Evolutionary conservation across 2,797 vertebrate species (phyloP).

Genomic region (Amazonetta brasiliensis): DNA sequence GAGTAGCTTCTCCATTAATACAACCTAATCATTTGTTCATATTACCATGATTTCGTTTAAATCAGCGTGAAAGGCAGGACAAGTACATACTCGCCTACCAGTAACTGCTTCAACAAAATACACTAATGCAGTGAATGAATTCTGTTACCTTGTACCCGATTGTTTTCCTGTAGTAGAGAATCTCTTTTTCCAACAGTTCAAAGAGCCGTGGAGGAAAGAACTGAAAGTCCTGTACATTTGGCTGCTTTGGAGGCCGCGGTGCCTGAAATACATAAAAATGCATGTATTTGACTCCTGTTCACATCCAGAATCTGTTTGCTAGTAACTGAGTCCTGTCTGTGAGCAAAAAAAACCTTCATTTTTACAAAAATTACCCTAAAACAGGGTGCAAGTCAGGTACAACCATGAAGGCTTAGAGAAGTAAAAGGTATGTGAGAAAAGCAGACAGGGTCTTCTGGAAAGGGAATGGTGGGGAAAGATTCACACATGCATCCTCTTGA

Average conservation of each 20-base stretch:
- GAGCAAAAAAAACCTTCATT: neutral
- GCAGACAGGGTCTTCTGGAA: neutral
- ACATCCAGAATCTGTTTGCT: neutral
- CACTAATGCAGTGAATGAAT: neutral
- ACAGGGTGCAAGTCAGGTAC: neutral
- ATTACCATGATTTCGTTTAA: neutral
- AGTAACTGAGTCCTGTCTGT: neutral
- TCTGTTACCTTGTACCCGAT: conserved; percentile 96
- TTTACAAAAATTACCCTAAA: neutral
- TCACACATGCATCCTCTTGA: neutral
- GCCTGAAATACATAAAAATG: conserved; percentile 81
- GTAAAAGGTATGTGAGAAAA: neutral
- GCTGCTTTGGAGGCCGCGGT: conserved; percentile 97
- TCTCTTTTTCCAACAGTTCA: conserved; percentile 98
- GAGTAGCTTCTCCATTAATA: neutral
- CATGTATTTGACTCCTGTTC: neutral
- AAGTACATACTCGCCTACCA: neutral
- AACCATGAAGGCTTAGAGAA: neutral
- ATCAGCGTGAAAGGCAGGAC: neutral
- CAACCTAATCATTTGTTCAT: neutral
- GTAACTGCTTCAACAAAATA: neutral
- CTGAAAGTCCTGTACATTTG: conserved; percentile 99
- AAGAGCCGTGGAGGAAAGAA: conserved; percentile 98
- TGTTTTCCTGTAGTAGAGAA: conserved; percentile 98
- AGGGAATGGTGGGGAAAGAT: neutral